These are phyloP conservation scores for Troides aeacus DNA, from an alignment of 2,888 invertebrate species.

Conservation along the genomic window DNA sequence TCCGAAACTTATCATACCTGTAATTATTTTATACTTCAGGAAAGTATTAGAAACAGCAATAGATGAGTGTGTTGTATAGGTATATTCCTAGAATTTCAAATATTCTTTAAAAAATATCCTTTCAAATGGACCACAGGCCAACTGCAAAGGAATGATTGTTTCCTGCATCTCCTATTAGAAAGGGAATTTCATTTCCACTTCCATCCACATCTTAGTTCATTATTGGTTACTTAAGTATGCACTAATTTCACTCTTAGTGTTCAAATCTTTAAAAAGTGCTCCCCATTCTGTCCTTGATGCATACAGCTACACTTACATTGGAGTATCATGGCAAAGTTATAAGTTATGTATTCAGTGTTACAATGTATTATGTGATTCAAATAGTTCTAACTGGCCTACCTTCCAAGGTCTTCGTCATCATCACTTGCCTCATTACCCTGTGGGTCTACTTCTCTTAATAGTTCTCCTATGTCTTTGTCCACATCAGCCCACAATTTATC, in stretches of 20 bases:
- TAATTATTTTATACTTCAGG: constrained; percentile 34
- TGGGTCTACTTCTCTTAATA: constrained; percentile 85
- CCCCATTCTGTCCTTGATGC: neutral
- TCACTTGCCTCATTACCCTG: constrained; percentile 86
- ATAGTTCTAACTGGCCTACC: constrained; percentile 53
- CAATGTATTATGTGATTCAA: too few relatives aligned
- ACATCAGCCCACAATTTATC: constrained; percentile 91
- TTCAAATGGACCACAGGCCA: neutral
- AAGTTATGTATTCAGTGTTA: too few relatives aligned
- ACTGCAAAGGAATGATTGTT: too few relatives aligned
- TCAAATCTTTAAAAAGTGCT: too few relatives aligned
- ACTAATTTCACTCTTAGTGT: too few relatives aligned
- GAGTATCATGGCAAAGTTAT: too few relatives aligned
- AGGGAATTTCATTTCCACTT: too few relatives aligned
- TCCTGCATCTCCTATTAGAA: too few relatives aligned
- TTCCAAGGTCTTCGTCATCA: constrained; percentile 82
- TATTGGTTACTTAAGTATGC: too few relatives aligned
- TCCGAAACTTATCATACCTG: constrained; percentile 83
- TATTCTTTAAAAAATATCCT: neutral
- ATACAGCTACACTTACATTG: neutral
- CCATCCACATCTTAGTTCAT: too few relatives aligned
- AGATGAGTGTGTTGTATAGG: too few relatives aligned
- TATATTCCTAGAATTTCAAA: neutral
- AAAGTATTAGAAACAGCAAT: neutral
- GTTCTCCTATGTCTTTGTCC: constrained; percentile 88